These are phyloP conservation scores for Euborellia annulipes DNA, from an alignment of 1,140 invertebrate species.

Conservation along the genomic window DNA sequence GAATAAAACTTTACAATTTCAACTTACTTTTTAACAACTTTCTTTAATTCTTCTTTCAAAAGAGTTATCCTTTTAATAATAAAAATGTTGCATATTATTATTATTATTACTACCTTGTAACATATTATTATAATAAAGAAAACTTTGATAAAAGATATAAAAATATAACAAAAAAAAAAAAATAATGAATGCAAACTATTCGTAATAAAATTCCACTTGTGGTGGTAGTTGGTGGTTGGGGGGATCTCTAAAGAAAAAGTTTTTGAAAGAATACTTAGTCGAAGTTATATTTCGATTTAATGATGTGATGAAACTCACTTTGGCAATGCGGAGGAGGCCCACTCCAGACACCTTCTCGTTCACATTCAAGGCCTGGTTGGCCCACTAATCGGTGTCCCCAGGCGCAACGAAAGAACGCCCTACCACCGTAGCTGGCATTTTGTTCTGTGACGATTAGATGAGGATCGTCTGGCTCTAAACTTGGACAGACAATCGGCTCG, in stretches of 20 bases:
- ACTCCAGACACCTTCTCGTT: slow-evolving; percentile 60
- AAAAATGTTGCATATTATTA: too few species aligned
- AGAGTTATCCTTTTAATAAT: too few species aligned
- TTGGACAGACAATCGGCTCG: slow-evolving; percentile 53
- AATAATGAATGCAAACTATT: too few species aligned
- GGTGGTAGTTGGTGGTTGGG: background rate
- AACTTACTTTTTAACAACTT: too few species aligned
- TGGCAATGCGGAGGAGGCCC: slow-evolving; percentile 53
- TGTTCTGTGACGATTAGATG: slow-evolving; percentile 40
- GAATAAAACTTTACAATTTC: too few species aligned
- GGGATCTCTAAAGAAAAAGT: background rate
- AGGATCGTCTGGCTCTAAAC: slow-evolving; percentile 33
- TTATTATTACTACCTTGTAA: too few species aligned
- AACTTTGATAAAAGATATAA: too few species aligned
- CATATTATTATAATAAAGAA: too few species aligned
- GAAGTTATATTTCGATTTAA: too few species aligned
- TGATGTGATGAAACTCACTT: slow-evolving; percentile 31
- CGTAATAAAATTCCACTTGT: background rate
- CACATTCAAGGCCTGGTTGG: slow-evolving; percentile 54
- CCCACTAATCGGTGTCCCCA: slow-evolving; percentile 64
- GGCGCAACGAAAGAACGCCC: slow-evolving; percentile 61
- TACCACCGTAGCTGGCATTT: slow-evolving; percentile 46
- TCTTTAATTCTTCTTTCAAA: too few species aligned
- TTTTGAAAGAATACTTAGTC: background rate
- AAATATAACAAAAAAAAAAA: too few species aligned